Conservation (phyloP, 2,888 invertebrate genomes). For the Ceraclea dissimilis region DNA sequence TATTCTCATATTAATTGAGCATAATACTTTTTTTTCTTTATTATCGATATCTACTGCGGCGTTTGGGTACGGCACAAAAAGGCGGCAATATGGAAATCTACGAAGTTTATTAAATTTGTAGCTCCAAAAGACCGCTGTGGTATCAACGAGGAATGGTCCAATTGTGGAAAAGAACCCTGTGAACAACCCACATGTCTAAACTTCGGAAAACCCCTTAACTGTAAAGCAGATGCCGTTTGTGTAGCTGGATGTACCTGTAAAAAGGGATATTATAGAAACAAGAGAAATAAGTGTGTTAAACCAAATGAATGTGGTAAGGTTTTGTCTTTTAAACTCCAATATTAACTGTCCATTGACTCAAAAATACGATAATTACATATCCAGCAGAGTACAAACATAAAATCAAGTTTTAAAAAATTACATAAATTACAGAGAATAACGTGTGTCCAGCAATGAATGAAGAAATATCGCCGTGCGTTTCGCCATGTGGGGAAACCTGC, state of each 20-base stretch:
- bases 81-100: too few relatives aligned
- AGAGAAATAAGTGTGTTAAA: not conserved
- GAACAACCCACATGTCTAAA: not conserved
- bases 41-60: too few relatives aligned
- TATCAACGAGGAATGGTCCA: not conserved
- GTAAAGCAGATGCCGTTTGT: not conserved
- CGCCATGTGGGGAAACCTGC: constrained; percentile 18
- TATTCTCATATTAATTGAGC: too few relatives aligned
- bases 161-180: not conserved
- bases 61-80: too few relatives aligned
- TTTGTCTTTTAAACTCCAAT: too few relatives aligned
- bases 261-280: not conserved
- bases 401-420: not conserved
- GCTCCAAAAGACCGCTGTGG: not conserved
- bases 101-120: too few relatives aligned
- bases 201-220: not conserved
- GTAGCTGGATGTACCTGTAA: not conserved
- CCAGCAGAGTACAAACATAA: too few relatives aligned
- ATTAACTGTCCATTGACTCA: too few relatives aligned
- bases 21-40: too few relatives aligned
- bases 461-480: constrained; percentile 11
- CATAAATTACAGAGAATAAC: constrained; percentile 4
- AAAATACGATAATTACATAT: too few relatives aligned
- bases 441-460: constrained; percentile 13
- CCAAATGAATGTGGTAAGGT: not conserved